A percentile compares a stretch with the other conserved stretches of the same genome.
phyloP scores from a whole-genome alignment of 1,140 invertebrate genomes.

The Aculops lycopersici region DNA sequence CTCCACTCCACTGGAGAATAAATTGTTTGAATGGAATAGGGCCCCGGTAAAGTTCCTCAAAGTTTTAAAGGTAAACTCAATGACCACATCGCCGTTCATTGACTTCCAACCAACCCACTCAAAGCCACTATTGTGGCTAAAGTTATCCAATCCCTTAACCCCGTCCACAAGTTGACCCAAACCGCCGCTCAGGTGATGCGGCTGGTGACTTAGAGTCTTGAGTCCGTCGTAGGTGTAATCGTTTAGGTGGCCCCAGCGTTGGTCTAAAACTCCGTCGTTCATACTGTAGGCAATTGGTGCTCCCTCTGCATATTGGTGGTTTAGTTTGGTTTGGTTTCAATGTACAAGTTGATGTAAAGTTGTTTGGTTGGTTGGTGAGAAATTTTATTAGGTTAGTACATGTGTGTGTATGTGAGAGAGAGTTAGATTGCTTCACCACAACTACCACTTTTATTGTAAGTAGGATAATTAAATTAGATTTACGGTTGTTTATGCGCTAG shows the following conservation, averaged over 20 bases:
- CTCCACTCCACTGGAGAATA: slow-evolving; percentile 30
- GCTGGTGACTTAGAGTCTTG: slow-evolving; percentile 20
- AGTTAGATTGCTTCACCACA: background rate
- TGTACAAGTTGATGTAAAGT: background rate
- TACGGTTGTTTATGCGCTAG: too few species aligned
- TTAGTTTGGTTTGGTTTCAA: background rate
- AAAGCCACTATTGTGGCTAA: slow-evolving; percentile 35
- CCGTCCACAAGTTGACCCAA: slow-evolving; percentile 65
- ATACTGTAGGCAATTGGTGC: slow-evolving; percentile 46
- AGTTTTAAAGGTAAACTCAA: slow-evolving; percentile 55
- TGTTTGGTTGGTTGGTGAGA: background rate
- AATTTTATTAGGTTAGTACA: background rate
- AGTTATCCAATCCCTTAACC: slow-evolving; percentile 38
- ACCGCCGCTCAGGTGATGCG: slow-evolving; percentile 30
- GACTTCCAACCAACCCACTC: slow-evolving; percentile 59
- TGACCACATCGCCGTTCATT: slow-evolving; percentile 30
- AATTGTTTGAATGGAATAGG: slow-evolving; percentile 41
- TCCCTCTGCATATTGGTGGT: slow-evolving; percentile 18
- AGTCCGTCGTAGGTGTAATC: slow-evolving; percentile 72
- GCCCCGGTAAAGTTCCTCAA: slow-evolving; percentile 52
- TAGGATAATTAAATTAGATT: too few species aligned
- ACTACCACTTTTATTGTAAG: background rate
- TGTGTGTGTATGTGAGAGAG: background rate
- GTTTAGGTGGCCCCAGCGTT: slow-evolving; percentile 40
- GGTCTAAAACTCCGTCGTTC: slow-evolving; percentile 39